phyloP scores from a whole-genome alignment of 2,113 vertebrate species.

The Pituophis catenifer region DNA sequence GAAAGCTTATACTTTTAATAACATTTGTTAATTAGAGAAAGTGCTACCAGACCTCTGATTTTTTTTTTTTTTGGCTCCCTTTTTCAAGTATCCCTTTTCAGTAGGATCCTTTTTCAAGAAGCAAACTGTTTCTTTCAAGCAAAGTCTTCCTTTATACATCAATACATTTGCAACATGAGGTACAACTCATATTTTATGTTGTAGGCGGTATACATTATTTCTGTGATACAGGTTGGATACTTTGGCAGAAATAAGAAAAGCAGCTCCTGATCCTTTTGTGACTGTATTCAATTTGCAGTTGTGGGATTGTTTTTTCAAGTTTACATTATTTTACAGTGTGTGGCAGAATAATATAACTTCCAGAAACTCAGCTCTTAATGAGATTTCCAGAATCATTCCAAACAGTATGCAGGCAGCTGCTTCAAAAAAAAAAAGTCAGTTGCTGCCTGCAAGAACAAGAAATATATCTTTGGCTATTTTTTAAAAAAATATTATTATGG shows the following conservation, averaged over 20 bases:
- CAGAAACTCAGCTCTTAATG: conserved; percentile 55
- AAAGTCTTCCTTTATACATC: conserved; percentile 30
- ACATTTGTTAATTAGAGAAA: background rate
- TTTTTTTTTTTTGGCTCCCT: background rate
- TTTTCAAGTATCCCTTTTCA: background rate
- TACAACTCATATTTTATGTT: conserved; percentile 44
- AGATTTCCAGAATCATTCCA: conserved; percentile 62
- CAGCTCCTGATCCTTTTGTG: conserved; percentile 44
- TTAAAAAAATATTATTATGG: background rate
- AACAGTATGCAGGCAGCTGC: conserved; percentile 38
- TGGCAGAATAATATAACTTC: conserved; percentile 62
- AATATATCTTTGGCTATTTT: conserved; percentile 17
- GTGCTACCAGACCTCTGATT: background rate
- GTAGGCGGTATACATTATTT: conserved; percentile 37
- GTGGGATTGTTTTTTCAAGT: conserved; percentile 57
- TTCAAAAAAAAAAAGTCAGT: conserved; percentile 41
- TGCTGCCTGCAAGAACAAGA: conserved; percentile 39
- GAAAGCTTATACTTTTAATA: background rate
- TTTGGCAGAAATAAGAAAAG: conserved; percentile 46
- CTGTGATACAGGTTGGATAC: background rate
- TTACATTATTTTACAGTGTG: conserved; percentile 59
- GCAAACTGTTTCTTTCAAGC: conserved; percentile 52
- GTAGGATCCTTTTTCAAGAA: background rate
- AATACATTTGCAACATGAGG: background rate
- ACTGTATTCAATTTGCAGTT: conserved; percentile 44